Conservation (phyloP, 2,797 vertebrate species). For the Platalea minor region DNA sequence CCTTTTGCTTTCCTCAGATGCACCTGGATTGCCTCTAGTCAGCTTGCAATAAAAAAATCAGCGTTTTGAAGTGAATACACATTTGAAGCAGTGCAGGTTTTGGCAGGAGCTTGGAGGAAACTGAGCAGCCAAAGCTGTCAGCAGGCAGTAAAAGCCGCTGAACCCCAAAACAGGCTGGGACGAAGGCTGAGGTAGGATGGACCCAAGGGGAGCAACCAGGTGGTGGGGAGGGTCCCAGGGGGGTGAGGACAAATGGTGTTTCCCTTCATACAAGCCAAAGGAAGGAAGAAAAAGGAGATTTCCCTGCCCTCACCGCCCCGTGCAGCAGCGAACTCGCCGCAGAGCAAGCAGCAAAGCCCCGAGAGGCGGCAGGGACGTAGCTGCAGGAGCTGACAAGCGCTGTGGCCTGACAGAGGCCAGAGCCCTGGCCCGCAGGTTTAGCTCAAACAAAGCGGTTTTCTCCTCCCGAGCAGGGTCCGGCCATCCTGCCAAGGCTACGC, state of each 20-base stretch:
- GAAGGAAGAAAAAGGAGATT: background rate
- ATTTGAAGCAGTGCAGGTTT: accelerated
- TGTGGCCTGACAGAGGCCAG: background rate
- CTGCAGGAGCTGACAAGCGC: background rate
- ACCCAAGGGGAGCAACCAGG: background rate
- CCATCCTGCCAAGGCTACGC: background rate
- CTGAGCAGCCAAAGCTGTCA: background rate
- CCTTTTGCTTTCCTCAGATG: background rate
- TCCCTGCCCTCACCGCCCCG: background rate
- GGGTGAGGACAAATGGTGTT: background rate
- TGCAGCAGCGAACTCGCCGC: accelerated
- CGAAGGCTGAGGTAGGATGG: background rate
- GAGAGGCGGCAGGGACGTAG: background rate
- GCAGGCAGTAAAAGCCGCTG: accelerated
- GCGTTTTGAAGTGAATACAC: background rate
- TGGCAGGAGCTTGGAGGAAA: background rate
- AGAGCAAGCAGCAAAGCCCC: background rate
- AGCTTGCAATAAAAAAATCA: background rate
- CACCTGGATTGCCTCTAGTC: background rate
- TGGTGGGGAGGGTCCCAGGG: background rate
- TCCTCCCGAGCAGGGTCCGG: background rate
- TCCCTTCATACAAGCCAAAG: background rate
- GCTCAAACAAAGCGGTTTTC: background rate
- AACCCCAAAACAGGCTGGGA: background rate
- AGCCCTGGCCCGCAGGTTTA: background rate